Base-by-base conservation (phyloP, 1,140 invertebrate genomes). In the Neotoxoptera formosana region DNA sequence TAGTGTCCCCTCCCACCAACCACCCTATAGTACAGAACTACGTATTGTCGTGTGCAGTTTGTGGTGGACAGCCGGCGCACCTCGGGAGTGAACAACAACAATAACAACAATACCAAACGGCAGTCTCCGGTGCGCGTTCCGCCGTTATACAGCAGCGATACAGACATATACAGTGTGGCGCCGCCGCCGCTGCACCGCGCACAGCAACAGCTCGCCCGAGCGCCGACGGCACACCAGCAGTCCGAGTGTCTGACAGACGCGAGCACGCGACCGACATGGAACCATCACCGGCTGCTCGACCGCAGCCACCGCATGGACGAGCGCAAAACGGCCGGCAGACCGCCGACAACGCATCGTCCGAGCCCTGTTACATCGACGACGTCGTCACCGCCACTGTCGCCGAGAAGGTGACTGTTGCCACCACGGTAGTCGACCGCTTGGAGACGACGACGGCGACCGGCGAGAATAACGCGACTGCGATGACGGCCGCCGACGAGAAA, bases 191-290 rank as follows among this genome's bases (percentile, higher is more conserved):
- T 41, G 36, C 81, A 20, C 47, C 86, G 47, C 47, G 48, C 30
- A 51, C 17, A 48, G n/a, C 47, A 47, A 47, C 86, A n/a, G 30
- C n/a, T 25, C 83, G 25, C 47, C 47, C 30, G 86, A 34, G 23
- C 17, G 86, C 11, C n/a, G 47, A 51, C 47, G 47, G n/a, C 41
- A n/a, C n/a, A 88, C 47, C 47, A n/a, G 30, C n/a, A 87, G 86
- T 88, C n/a, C n/a, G n/a, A n/a, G n/a, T n/a, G n/a, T n/a, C n/a
- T n/a, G 47, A 34, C 47, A 48, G 47, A 88, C 86, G 86, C 30
- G 8, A 51, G n/a, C 86, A 88, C 86, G 86, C 30, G n/a, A 51
- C n/a, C 86, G 47, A 88, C 47, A 88, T 88, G 86, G 47, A 88
- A 88, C 7, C 86, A 51, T 88, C 86, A n/a, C 20, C 47, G 86